phyloP scores from a whole-genome alignment of 2,888 invertebrate genomes.

The Hydrotaea cyrtoneurina region DNA sequence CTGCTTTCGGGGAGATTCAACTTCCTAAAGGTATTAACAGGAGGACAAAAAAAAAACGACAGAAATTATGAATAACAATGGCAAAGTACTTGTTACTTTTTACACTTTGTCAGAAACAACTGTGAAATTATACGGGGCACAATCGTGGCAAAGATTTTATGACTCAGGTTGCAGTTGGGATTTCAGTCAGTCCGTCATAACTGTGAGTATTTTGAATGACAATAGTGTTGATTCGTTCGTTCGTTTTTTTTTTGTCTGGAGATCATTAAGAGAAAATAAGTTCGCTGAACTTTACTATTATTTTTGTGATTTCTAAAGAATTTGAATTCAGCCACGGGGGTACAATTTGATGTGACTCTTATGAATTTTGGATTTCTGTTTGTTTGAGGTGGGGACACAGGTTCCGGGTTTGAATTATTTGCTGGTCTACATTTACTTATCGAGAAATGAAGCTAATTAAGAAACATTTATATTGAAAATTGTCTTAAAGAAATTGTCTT shows the following conservation, averaged over 20 bases:
- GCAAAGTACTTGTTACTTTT: slow-evolving; percentile 74
- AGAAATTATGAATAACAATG: slow-evolving; percentile 60
- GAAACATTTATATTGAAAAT: no score
- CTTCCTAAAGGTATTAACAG: slow-evolving; percentile 77
- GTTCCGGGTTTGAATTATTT: no score
- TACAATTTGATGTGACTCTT: no score
- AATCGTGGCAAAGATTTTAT: slow-evolving; percentile 70
- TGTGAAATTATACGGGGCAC: slow-evolving; percentile 67
- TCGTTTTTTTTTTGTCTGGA: slow-evolving; percentile 15
- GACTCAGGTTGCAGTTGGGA: slow-evolving; percentile 74
- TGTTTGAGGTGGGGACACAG: no score
- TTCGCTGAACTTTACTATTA: slow-evolving; percentile 60
- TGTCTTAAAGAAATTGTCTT: no score
- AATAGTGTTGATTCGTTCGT: slow-evolving; percentile 60
- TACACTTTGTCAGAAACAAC: slow-evolving; percentile 57
- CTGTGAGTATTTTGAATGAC: slow-evolving; percentile 52
- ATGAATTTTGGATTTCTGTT: no score
- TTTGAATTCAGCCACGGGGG: neutral
- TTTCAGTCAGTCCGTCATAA: neutral
- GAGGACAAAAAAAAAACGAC: slow-evolving; percentile 38
- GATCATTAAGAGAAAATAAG: slow-evolving; percentile 51
- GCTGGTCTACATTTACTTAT: no score
- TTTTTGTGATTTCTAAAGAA: neutral
- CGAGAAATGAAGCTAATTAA: no score
- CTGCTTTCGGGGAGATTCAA: slow-evolving; percentile 60